Evolutionary conservation across 2,113 vertebrate genomes (phyloP).

Genomic region (Cynocephalus volans): DNA sequence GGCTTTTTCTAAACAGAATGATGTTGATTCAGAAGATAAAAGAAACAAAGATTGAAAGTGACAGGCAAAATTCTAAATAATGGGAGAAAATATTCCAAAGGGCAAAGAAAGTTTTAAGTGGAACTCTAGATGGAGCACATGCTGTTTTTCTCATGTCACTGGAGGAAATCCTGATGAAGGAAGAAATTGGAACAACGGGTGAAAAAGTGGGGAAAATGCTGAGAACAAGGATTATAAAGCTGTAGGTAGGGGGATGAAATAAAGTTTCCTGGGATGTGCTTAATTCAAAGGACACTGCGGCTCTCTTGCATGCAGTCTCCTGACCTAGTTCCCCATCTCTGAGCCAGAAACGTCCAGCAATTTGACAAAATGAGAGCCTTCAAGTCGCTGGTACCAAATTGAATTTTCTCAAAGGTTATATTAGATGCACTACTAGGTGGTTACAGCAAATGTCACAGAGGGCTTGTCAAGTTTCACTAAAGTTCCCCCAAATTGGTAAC

Average conservation of each 20-base stretch:
- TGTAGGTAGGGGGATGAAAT: not conserved
- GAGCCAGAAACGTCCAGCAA: not conserved
- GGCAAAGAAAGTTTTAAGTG: not conserved
- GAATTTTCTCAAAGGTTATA: constrained; percentile 52
- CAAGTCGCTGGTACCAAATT: not conserved
- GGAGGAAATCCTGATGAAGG: not conserved
- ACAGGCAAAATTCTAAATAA: not conserved
- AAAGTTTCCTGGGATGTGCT: not conserved
- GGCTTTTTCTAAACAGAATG: not conserved
- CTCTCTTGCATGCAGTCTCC: not conserved
- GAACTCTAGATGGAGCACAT: rapidly evolving
- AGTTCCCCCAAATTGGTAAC: not conserved
- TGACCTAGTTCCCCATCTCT: rapidly evolving
- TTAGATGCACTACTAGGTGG: constrained; percentile 28
- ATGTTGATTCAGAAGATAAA: not conserved
- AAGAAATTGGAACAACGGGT: not conserved
- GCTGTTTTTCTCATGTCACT: not conserved
- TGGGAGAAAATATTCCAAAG: not conserved
- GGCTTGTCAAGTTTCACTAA: not conserved
- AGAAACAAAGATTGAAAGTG: not conserved
- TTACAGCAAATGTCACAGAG: constrained; percentile 27
- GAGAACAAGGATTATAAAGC: too few relatives aligned
- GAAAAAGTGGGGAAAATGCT: not conserved
- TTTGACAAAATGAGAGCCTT: constrained; percentile 51
- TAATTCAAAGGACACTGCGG: not conserved